A percentile compares a stretch with the other conserved stretches of the same genome.
These are phyloP conservation scores for Eupleurogrammus muticus DNA, from an alignment of 2,797 vertebrate species.

Conservation along the genomic window DNA sequence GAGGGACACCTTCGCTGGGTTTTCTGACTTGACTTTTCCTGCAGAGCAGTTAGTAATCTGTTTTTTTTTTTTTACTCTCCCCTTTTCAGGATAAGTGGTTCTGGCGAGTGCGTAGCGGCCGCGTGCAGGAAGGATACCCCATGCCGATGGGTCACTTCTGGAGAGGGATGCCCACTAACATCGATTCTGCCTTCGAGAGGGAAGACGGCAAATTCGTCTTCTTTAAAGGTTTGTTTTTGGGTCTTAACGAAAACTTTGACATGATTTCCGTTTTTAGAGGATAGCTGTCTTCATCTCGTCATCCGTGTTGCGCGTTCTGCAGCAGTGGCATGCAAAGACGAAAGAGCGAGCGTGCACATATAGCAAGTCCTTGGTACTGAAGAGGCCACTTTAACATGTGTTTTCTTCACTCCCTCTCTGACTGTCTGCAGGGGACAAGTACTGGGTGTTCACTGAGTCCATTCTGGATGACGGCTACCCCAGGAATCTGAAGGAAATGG, in stretches of 20 bases:
- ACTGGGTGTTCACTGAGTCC: conserved; percentile 93
- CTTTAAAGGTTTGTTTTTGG: conserved; percentile 88
- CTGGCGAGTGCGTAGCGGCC: conserved; percentile 90
- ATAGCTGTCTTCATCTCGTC: neutral
- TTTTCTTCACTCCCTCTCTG: neutral
- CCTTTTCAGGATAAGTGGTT: conserved; percentile 91
- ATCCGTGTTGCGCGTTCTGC: neutral
- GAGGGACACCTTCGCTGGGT: neutral
- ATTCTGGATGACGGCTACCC: conserved; percentile 87
- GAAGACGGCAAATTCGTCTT: conserved; percentile 94
- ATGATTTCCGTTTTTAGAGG: neutral
- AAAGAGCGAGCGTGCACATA: no score
- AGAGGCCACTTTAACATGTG: no score
- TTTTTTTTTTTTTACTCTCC: neutral
- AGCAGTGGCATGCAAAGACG: no score
- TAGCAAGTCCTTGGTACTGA: no score
- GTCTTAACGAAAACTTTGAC: neutral
- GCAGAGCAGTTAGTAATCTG: neutral
- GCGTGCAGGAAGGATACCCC: conserved; percentile 91
- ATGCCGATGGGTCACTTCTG: conserved; percentile 95
- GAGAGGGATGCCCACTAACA: conserved; percentile 87
- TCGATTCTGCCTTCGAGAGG: conserved; percentile 91
- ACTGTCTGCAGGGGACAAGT: conserved; percentile 83
- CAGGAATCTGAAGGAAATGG: conserved; percentile 87
- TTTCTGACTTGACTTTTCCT: neutral